These are phyloP conservation scores for Chascanopsetta lugubris DNA, from an alignment of 2,113 vertebrate species.

Conservation along the genomic window DNA sequence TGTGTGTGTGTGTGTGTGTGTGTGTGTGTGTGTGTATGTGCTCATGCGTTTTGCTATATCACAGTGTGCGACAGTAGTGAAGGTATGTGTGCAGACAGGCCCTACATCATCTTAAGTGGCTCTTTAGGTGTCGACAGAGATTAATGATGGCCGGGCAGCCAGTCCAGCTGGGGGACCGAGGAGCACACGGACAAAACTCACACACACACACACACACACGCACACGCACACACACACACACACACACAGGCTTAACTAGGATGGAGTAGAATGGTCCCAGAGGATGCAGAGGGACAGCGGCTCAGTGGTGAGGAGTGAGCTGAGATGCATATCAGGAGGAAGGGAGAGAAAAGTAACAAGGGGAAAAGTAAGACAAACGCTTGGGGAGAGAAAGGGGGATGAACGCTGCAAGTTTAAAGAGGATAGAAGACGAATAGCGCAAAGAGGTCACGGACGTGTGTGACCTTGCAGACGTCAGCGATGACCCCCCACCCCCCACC, in stretches of 20 bases:
- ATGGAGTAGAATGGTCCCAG: constrained; percentile 46
- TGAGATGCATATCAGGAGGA: constrained; percentile 17
- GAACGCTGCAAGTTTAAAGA: constrained; percentile 3
- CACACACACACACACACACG: constrained; percentile 28
- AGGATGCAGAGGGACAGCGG: constrained; percentile 52
- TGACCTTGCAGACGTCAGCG: constrained; percentile 42
- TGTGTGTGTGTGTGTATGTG: constrained; percentile 44
- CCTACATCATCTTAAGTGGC: constrained; percentile 86
- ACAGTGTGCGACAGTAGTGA: constrained; percentile 74
- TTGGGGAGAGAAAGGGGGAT: constrained; percentile 2
- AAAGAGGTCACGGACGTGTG: constrained; percentile 3
- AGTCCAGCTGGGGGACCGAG: constrained; percentile 79
- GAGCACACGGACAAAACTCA: constrained; percentile 71
- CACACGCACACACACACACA: constrained; percentile 10
- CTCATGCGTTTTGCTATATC: constrained; percentile 47
- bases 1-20: constrained; percentile 18
- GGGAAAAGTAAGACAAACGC: constrained; percentile 12
- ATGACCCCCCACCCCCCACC: no score
- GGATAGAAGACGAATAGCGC: constrained; percentile 3
- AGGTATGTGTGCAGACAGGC: constrained; percentile 81
- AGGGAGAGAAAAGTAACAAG: constrained; percentile 11
- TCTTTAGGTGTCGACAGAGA: constrained; percentile 84
- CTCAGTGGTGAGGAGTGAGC: constrained; percentile 49
- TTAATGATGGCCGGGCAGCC: constrained; percentile 77
- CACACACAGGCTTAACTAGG: constrained; percentile 32